Evolutionary conservation across 2,113 vertebrate species (phyloP).

Genomic region (Columba livia): DNA sequence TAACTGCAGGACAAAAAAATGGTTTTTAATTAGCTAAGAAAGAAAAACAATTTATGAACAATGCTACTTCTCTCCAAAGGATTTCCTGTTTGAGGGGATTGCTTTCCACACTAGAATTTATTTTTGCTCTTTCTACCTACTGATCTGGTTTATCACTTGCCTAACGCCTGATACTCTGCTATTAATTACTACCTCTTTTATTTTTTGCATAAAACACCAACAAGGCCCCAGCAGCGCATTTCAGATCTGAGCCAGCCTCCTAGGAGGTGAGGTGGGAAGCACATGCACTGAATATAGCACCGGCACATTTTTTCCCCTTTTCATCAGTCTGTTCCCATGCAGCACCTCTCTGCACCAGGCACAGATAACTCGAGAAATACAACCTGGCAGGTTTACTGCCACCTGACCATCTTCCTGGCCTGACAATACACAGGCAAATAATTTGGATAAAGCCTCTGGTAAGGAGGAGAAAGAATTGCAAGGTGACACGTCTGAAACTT

Average conservation of each 20-base stretch:
- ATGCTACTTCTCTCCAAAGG: constrained; percentile 5
- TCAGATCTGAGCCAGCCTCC: not conserved
- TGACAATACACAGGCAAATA: not conserved
- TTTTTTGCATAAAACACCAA: not conserved
- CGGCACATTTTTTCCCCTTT: not conserved
- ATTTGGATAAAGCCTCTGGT: not conserved
- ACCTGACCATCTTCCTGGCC: not conserved
- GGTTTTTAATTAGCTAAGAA: constrained; percentile 19
- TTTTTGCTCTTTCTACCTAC: constrained; percentile 17
- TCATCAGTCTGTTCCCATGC: not conserved
- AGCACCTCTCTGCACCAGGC: not conserved
- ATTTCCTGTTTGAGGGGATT: constrained; percentile 45
- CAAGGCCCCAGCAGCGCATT: not conserved
- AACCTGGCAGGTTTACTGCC: not conserved
- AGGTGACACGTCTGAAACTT: not conserved
- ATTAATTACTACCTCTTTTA: not conserved
- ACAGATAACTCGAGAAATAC: not conserved
- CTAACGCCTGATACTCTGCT: not conserved
- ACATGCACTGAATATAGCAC: not conserved
- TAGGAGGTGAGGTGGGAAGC: not conserved
- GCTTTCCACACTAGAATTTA: not conserved
- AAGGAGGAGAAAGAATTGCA: not conserved
- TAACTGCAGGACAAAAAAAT: not conserved
- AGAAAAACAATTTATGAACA: constrained; percentile 23
- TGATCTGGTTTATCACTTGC: not conserved